These are phyloP conservation scores for Chrysina gloriosa DNA, from an alignment of 2,888 invertebrate genomes.

Conservation along the genomic window DNA sequence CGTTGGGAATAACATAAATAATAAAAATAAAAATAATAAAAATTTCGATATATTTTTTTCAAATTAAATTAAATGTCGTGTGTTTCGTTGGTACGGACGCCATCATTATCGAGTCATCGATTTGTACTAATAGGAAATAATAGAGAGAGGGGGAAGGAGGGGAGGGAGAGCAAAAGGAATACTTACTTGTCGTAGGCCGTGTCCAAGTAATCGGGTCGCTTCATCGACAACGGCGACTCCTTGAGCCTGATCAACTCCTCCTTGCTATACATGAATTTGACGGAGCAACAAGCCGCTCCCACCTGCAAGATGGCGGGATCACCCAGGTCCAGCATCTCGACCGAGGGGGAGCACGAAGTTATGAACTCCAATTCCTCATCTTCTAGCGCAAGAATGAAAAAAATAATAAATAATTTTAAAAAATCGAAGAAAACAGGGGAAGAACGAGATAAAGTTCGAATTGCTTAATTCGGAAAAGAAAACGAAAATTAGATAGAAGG, in stretches of 20 bases:
- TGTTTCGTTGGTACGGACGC: no score
- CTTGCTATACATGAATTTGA: conserved; percentile 70
- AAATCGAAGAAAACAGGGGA: no score
- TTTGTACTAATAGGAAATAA: no score
- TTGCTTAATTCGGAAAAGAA: no score
- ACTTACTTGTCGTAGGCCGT: conserved; percentile 69
- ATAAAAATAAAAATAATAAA: no score
- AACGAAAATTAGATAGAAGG: no score
- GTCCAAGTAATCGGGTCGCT: conserved; percentile 77
- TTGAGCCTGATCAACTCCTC: conserved; percentile 80
- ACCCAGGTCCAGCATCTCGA: conserved; percentile 61
- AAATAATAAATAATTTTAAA: no score
- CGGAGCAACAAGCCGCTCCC: conserved; percentile 64
- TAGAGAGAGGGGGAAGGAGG: no score
- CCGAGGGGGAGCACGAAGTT: conserved; percentile 59
- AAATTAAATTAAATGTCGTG: conserved; percentile 4
- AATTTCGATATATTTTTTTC: neutral
- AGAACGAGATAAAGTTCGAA: no score
- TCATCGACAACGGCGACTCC: conserved; percentile 76
- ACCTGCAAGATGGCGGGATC: conserved; percentile 72
- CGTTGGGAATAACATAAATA: no score
- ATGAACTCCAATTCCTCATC: conserved; percentile 68
- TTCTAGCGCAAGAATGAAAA: conserved; percentile 57
- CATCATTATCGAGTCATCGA: no score
- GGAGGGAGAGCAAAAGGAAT: neutral